A percentile compares a stretch with the other conserved stretches of the same genome.
These are phyloP conservation scores for Tetraodon nigroviridis DNA, from an alignment of 2,113 vertebrate species.

Conservation along the genomic window DNA sequence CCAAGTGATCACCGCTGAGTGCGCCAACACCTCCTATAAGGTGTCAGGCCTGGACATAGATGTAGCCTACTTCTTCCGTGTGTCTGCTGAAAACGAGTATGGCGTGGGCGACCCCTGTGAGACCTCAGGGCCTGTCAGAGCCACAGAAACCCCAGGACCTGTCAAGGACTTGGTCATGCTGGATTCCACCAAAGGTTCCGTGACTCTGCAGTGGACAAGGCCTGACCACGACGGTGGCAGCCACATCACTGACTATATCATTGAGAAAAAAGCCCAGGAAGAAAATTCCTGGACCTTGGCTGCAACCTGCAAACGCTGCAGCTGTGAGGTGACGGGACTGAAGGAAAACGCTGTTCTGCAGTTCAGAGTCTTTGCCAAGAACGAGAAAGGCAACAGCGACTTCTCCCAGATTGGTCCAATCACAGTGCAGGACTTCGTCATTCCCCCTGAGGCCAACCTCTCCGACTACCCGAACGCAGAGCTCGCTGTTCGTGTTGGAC, in stretches of 20 bases:
- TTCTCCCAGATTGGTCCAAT: slow-evolving; percentile 84
- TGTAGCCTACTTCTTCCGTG: slow-evolving; percentile 89
- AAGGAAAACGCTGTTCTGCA: slow-evolving; percentile 85
- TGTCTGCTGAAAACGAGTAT: slow-evolving; percentile 95
- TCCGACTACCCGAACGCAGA: slow-evolving; percentile 88
- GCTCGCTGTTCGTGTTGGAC: slow-evolving; percentile 87
- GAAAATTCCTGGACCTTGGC: slow-evolving; percentile 82
- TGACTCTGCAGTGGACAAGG: slow-evolving; percentile 88
- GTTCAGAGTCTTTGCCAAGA: slow-evolving; percentile 92
- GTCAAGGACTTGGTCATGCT: slow-evolving; percentile 84
- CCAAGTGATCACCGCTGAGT: slow-evolving; percentile 83
- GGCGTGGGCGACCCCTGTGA: slow-evolving; percentile 92
- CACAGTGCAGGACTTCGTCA: slow-evolving; percentile 87
- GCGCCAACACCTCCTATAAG: slow-evolving; percentile 85
- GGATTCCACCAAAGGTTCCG: slow-evolving; percentile 91
- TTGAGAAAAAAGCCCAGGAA: slow-evolving; percentile 85
- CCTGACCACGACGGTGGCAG: slow-evolving; percentile 97
- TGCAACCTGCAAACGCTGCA: slow-evolving; percentile 84
- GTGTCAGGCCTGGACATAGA: slow-evolving; percentile 86
- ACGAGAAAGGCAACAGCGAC: slow-evolving; percentile 94
- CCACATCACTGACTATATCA: slow-evolving; percentile 88
- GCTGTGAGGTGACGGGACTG: slow-evolving; percentile 83
- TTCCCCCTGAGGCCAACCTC: slow-evolving; percentile 87
- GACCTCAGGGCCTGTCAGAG: slow-evolving; percentile 86
- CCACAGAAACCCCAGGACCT: slow-evolving; percentile 89